Evolutionary conservation across 2,113 vertebrate species (phyloP), one percentile per base, ranked within the genome.

Genomic region (Chitala chitala): DNA sequence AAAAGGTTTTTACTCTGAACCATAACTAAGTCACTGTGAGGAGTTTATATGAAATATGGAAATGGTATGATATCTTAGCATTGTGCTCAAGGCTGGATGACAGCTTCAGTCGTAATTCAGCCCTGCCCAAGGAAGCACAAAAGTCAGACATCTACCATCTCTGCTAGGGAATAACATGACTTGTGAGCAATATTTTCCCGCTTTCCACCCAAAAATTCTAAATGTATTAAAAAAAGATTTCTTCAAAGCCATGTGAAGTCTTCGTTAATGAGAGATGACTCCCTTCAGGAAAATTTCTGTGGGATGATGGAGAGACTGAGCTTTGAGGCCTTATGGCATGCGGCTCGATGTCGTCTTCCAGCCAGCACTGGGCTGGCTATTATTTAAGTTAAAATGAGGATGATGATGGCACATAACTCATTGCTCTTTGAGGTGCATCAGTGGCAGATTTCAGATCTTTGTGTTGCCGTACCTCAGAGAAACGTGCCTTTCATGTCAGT

Each of bases 371-470:
- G 65, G 65, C 65, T 70, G 36, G 29, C 38, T 50, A 22, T 42
- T 46, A 42, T 20, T 46, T 70, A 15, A 38, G 40, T 56, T 6
- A 2, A 24, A 29, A 22, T 7, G 63, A 51, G 33, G 51, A 75
- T 22, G 38, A 46, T 4, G 65, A 55, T 48, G 68, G 46, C 48
- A 56, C 38, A 38, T 13, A 64, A 40, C 26, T 13, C 48, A 13
- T 20, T 75, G 22, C 6, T 71, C 69, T 71, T 48, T 12, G n/a
- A 71, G 44, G 68, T 31, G 24, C 33, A 26, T 63, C 46, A 40
- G 40, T 58, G 74, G 53, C n/a, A 64, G 40, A 61, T 70, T 70
- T 46, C 51, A 69, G 51, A 75, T 69, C 51, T 44, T 48, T 24
- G 50, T 7, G 17, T 24, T 59, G 40, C 53, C 65, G 7, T 4